Percentiles rank a stretch among this genome's conserved stretches.
Conservation (phyloP, 2,113 vertebrate species). For the Trogon surrucura region DNA sequence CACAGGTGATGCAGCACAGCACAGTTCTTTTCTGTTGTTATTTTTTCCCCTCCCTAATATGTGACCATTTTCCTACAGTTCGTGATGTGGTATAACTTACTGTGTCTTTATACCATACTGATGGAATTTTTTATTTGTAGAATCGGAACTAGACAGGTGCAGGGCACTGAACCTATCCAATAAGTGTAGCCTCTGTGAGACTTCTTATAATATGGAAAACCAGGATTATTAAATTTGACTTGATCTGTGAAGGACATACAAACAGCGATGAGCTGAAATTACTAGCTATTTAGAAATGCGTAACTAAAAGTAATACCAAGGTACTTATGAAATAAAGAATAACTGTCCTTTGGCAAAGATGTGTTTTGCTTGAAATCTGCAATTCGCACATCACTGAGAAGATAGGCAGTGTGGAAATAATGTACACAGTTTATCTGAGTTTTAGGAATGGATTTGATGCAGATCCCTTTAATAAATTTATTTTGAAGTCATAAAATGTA, state of each 20-base stretch:
- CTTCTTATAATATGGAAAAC: background rate
- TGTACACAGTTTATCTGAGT: background rate
- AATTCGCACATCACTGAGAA: background rate
- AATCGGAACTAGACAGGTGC: background rate
- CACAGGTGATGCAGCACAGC: background rate
- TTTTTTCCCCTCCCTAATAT: background rate
- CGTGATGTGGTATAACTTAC: background rate
- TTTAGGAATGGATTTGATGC: background rate
- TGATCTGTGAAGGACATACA: background rate
- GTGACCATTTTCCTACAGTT: background rate
- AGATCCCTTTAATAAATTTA: background rate
- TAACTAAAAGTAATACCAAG: background rate
- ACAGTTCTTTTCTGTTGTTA: background rate
- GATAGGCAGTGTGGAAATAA: background rate
- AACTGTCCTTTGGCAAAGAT: background rate
- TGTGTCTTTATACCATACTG: background rate
- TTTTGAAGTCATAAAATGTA: background rate
- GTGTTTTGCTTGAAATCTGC: background rate
- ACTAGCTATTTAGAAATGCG: background rate
- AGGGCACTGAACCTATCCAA: background rate
- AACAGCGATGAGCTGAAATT: background rate
- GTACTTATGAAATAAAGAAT: background rate
- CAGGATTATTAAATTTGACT: background rate
- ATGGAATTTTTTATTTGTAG: background rate
- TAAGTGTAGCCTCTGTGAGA: background rate